Conservation (phyloP, 53 echinoderm and acorn worm species). For the Echinometra lucunter region DNA sequence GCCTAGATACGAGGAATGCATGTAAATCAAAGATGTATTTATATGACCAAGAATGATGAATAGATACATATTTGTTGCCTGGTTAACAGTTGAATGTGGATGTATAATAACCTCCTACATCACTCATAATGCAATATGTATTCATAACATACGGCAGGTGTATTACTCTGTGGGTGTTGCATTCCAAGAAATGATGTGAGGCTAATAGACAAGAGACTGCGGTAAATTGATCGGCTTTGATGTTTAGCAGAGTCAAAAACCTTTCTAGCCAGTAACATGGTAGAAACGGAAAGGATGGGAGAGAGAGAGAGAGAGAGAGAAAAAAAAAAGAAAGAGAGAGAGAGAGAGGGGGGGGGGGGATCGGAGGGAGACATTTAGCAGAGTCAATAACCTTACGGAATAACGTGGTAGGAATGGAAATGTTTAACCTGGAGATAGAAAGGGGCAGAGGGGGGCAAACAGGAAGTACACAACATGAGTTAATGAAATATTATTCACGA, state of each 20-base stretch:
- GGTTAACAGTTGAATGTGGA: background rate
- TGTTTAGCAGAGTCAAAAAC: background rate
- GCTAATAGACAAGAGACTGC: background rate
- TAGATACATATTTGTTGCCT: background rate
- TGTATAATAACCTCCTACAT: background rate
- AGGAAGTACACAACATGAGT: background rate
- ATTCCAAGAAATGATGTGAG: background rate
- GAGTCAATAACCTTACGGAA: too few relatives aligned
- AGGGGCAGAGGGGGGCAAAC: background rate
- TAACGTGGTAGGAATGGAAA: too few relatives aligned
- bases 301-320: background rate
- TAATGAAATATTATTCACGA: too few relatives aligned
- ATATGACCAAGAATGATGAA: too few relatives aligned
- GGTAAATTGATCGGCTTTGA: constrained; percentile 20
- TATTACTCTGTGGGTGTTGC: background rate
- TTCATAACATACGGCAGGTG: constrained; percentile 14
- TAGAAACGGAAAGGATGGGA: background rate
- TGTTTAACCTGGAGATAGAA: background rate
- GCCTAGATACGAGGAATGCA: too few relatives aligned
- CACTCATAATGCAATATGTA: background rate
- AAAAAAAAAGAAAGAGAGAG: background rate
- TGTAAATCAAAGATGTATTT: too few relatives aligned
- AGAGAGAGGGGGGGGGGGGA: background rate
- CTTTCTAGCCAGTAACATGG: background rate
- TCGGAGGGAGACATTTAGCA: too few relatives aligned